These are phyloP conservation scores for Catharus ustulatus DNA, from an alignment of 2,797 vertebrate species.

Conservation along the genomic window DNA sequence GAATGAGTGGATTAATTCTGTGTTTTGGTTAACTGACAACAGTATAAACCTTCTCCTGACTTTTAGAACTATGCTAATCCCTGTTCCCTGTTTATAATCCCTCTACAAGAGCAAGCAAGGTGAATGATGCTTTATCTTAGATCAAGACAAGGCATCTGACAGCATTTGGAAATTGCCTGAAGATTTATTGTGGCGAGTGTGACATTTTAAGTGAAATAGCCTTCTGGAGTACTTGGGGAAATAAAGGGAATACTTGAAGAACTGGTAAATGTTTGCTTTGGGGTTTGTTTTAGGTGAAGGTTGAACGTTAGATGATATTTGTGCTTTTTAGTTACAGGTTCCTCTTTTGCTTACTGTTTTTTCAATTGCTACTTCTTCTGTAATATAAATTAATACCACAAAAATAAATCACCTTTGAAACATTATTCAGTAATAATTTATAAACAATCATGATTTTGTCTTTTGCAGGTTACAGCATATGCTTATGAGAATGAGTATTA, in stretches of 20 bases:
- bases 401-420: neutral
- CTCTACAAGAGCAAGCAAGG: constrained; percentile 76
- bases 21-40: constrained; percentile 59
- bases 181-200: neutral
- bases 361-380: neutral
- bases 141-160: constrained; percentile 52
- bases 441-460: neutral
- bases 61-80: constrained; percentile 77
- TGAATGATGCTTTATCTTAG: constrained; percentile 63
- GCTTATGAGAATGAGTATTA: neutral
- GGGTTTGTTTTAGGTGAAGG: neutral
- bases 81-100: constrained; percentile 72
- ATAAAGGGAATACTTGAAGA: neutral
- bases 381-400: neutral
- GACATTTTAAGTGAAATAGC: neutral
- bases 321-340: neutral
- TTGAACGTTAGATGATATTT: neutral
- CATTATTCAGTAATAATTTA: neutral
- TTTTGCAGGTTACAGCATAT: neutral
- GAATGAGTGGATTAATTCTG: constrained; percentile 68
- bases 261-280: neutral
- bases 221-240: neutral
- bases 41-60: constrained; percentile 67
- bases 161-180: constrained; percentile 10
- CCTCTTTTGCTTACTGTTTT: neutral